phyloP scores from a whole-genome alignment of 2,888 invertebrate genomes.

The Xanthorhoe spadicearia region DNA sequence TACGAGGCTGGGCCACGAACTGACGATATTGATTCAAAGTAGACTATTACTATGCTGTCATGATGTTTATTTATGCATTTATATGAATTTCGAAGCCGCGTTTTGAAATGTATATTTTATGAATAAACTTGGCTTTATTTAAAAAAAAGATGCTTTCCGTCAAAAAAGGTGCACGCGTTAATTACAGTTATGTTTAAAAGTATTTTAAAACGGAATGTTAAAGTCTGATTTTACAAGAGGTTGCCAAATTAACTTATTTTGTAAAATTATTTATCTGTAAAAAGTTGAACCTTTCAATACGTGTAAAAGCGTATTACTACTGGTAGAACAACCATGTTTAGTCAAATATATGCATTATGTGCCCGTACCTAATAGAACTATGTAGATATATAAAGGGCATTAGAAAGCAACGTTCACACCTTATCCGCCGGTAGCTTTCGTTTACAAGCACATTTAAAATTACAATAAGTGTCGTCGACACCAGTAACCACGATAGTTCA shows the following conservation, averaged over 20 bases:
- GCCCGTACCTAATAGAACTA: slow-evolving; percentile 15
- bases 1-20: slow-evolving; percentile 47
- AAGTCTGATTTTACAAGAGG: too few relatives aligned
- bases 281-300: neutral
- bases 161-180: too few relatives aligned
- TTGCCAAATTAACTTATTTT: neutral
- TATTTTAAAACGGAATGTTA: too few relatives aligned
- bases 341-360: slow-evolving; percentile 17
- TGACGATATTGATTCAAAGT: slow-evolving; percentile 49
- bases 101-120: slow-evolving; percentile 6
- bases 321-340: slow-evolving; percentile 3
- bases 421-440: slow-evolving; percentile 51
- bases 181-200: too few relatives aligned
- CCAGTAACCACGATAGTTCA: slow-evolving; percentile 71
- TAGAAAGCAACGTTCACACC: slow-evolving; percentile 49
- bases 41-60: slow-evolving; percentile 61
- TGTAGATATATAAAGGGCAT: slow-evolving; percentile 31
- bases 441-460: slow-evolving; percentile 76
- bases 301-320: neutral
- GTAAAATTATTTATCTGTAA: neutral
- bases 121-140: neutral
- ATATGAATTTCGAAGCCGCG: slow-evolving; percentile 9
- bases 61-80: slow-evolving; percentile 47
- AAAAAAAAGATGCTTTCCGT: too few relatives aligned
- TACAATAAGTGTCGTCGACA: slow-evolving; percentile 76